Evolutionary conservation across 1,140 invertebrate genomes (phyloP).

Genomic region (Manduca sexta): DNA sequence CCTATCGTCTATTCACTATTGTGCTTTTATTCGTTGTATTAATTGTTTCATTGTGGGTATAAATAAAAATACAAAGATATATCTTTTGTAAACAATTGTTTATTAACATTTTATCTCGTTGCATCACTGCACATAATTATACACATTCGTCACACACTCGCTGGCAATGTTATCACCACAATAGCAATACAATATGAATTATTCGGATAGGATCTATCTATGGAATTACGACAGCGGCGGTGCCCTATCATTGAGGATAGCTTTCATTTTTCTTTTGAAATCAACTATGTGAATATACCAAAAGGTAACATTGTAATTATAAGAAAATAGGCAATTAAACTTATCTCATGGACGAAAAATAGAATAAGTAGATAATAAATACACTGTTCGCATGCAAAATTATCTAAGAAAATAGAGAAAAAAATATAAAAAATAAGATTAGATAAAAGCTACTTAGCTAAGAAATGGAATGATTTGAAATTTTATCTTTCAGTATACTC

Average conservation of each 20-base stretch:
- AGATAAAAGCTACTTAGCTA: constrained; percentile 45
- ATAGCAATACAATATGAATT: constrained; percentile 58
- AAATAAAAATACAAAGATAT: constrained; percentile 52
- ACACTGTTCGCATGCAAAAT: constrained; percentile 58
- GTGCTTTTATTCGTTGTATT: no score
- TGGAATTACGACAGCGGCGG: constrained; percentile 53
- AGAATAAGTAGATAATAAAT: constrained; percentile 27
- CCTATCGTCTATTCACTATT: no score
- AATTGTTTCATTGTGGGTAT: neutral
- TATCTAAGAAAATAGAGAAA: constrained; percentile 57
- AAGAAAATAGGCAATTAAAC: constrained; percentile 29
- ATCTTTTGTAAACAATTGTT: constrained; percentile 74
- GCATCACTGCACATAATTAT: constrained; percentile 62
- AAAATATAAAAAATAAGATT: constrained; percentile 37
- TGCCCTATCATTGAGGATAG: constrained; percentile 32
- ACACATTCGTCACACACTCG: constrained; percentile 63
- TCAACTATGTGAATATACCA: constrained; percentile 64
- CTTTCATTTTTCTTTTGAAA: constrained; percentile 72
- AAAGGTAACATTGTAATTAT: constrained; percentile 41
- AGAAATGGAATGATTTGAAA: constrained; percentile 69
- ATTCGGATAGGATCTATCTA: constrained; percentile 56
- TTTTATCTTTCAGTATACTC: constrained; percentile 66
- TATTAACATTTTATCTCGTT: constrained; percentile 72
- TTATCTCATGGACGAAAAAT: constrained; percentile 38
- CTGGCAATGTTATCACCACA: constrained; percentile 55